Percentiles rank a stretch among this genome's conserved stretches.
Conservation (phyloP, 2,797 vertebrate species). For the Carcharodon carcharias region DNA sequence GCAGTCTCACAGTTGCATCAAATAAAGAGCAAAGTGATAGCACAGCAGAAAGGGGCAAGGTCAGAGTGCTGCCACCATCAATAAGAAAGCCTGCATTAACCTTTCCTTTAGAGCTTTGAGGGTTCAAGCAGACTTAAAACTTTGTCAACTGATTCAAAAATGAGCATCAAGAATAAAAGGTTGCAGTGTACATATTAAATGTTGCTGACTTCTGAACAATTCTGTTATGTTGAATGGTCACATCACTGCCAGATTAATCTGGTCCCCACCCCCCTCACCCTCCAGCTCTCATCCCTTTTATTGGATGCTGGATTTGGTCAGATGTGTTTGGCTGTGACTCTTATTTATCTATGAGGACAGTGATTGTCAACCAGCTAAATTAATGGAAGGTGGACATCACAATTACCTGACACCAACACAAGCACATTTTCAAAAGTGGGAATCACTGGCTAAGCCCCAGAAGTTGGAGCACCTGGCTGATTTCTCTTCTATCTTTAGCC, state of each 20-base stretch:
- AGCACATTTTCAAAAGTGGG: neutral
- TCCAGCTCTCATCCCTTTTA: neutral
- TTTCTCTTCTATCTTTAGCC: neutral
- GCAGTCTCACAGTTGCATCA: neutral
- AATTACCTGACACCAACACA: neutral
- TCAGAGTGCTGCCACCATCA: neutral
- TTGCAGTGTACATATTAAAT: neutral
- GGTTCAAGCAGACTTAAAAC: neutral
- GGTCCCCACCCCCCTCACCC: neutral
- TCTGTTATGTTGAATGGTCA: neutral
- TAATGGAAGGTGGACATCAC: neutral
- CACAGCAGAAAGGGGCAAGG: neutral
- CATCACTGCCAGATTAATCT: neutral
- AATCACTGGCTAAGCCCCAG: neutral
- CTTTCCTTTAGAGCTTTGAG: neutral
- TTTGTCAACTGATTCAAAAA: neutral
- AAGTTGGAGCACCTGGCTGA: neutral
- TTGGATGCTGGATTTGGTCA: neutral
- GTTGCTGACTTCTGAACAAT: neutral
- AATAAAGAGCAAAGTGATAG: neutral
- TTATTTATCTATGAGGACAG: neutral
- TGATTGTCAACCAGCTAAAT: neutral
- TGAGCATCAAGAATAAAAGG: neutral
- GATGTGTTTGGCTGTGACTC: neutral
- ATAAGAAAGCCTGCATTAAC: neutral